Conservation (phyloP, 2,797 vertebrate species). For the Kryptopterus vitreolus region DNA sequence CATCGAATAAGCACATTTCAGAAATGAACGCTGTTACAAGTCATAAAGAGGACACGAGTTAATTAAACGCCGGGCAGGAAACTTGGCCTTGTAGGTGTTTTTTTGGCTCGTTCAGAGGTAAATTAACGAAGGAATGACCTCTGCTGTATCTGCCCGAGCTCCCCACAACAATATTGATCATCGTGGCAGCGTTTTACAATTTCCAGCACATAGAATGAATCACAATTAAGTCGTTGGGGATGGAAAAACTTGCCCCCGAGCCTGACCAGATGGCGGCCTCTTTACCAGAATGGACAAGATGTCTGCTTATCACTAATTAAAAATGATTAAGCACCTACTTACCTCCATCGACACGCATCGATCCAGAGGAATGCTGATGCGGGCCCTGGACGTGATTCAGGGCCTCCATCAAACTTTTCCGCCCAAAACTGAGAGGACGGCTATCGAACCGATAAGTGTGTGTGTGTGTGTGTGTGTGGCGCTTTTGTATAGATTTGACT, state of each 20-base stretch:
- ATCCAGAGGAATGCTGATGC: conserved; percentile 77
- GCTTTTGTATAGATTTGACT: conserved; percentile 34
- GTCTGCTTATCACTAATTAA: conserved; percentile 83
- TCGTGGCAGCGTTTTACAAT: conserved; percentile 29
- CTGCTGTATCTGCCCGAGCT: conserved; percentile 10
- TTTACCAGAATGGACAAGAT: conserved; percentile 75
- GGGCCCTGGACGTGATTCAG: conserved; percentile 68
- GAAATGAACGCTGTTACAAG: not conserved
- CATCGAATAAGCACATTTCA: not conserved
- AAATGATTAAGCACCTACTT: conserved; percentile 83
- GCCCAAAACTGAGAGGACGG: conserved; percentile 73
- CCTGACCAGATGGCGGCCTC: conserved; percentile 64
- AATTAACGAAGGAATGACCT: conserved; percentile 22
- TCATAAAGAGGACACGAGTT: not conserved
- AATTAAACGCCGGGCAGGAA: conserved; percentile 10
- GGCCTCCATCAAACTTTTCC: conserved; percentile 72
- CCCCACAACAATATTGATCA: conserved; percentile 24
- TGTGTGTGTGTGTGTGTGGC: conserved; percentile 21
- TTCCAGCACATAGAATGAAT: conserved; percentile 64
- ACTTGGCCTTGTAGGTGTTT: not conserved
- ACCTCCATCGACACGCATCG: conserved; percentile 75
- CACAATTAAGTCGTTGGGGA: conserved; percentile 66
- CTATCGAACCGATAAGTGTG: conserved; percentile 75
- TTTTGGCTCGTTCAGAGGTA: not conserved
- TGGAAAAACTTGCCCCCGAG: conserved; percentile 64